Evolutionary conservation across 2,888 invertebrate species (phyloP), one percentile per base, ranked within the genome.

Genomic region (Philereme transversata): DNA sequence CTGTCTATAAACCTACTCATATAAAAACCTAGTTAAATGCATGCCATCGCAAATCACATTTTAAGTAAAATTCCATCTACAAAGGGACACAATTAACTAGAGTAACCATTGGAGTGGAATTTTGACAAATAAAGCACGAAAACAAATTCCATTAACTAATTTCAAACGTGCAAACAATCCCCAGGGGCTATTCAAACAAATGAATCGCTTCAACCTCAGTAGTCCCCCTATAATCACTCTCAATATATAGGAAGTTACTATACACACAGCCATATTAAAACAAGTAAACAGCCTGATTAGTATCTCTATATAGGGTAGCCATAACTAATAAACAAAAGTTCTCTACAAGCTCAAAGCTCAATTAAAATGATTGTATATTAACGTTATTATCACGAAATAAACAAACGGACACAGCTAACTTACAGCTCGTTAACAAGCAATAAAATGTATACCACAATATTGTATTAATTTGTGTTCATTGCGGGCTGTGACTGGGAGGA

Each of bases 361-460:
- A 35, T 51, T 45, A 33, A 50, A 50, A 44, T 43, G 4, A 45
- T 56, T 22, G 8, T 38, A 53, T 49, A 57, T 56, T 50, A 64
- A 22, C 11, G 57, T 45, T 52, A 48, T 50, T 51, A 61, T 67
- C 67, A 65, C 45, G n/a, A 63, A 54, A 55, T 67, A 57, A 64
- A 62, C 52, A 60, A 62, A 36, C 45, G 45, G 40, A 34, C 34
- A 53, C 46, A 68, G 57, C 50, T 72, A 74, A 72, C 77, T 74
- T 64, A 68, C 67, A 73, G 60, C 67, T 71, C 62, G 75, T 76
- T 74, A 68, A 57, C 67, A 45, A 56, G 36, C 56, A 60, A 65
- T 70, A 71, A 71, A 50, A 40, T 46, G 50, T 6, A 22, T 9
- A 6, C 11, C 22, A 8, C 9, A 40, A 49, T 38, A 50, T 53